Evolutionary conservation across 2,797 vertebrate species (phyloP), one percentile per base, ranked within the genome.

Genomic region (Sparus aurata): DNA sequence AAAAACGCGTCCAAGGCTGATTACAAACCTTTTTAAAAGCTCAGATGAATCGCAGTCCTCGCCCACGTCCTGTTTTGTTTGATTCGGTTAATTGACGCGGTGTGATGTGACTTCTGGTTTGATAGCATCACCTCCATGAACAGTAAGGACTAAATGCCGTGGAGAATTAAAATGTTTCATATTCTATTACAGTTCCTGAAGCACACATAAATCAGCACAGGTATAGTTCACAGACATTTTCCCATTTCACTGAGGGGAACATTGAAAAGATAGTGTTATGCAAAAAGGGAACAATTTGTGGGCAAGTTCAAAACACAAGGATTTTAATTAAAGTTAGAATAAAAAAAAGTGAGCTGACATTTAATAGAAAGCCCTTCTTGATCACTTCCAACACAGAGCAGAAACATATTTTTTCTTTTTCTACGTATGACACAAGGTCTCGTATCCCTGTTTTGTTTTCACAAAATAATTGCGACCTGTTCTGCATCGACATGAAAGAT

Each of bases 1-100:
- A 90, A 77, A 34, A 6, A 27, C 49, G 13, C 76, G 63, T 82
- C 75, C 87, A 85, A 86, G 85, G 81, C 86, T 87, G 74, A 89
- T 84, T 83, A 64, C 38, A 76, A 87, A 77, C 46, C 47, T 75
- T 84, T 79, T 86, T 55, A 88, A 85, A 75, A 76, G 83, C 59
- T 43, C 12, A 34, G 58, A 82, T 88, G 78, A 85, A 79, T 59
- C 25, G 57, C 58, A 12, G 22, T 63, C 63, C 53, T 88, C 84
- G 46, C 84, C 86, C 84, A 84, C 80, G 0, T 58, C 23, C 30
- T 69, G 50, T 67, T 84, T 86, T 89, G 80, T 89, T 81, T 85
- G 76, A 72, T 75, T 87, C 25, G 0, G 5, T 73, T 73, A 84
- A 79, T 41, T 85, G 76, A 85, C 53, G 38, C 3, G 0, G 27